Percentiles rank a stretch among this genome's conserved stretches.
Conservation (phyloP, 2,113 vertebrate species). For the Leiothrix lutea region DNA sequence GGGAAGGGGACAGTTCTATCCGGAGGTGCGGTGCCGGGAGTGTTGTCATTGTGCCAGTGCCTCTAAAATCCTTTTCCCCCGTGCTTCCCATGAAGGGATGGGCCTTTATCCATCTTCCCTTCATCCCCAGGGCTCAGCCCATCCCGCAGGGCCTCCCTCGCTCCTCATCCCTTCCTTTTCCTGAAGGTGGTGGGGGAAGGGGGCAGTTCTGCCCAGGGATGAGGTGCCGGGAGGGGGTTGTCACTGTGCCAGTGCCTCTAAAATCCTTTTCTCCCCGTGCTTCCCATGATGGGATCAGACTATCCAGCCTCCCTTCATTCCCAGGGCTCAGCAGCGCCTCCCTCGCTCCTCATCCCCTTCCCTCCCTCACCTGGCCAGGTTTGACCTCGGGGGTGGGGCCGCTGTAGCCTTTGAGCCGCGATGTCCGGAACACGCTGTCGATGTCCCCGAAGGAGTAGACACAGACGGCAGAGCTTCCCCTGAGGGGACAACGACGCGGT, state of each 20-base stretch:
- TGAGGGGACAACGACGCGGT: neutral
- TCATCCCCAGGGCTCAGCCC: neutral
- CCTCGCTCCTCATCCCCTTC: neutral
- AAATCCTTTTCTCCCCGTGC: neutral
- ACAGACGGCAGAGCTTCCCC: conserved; percentile 90
- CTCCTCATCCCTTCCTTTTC: too few relatives aligned
- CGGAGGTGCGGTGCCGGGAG: too few relatives aligned
- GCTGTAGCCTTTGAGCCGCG: conserved; percentile 81
- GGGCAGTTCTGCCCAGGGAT: too few relatives aligned
- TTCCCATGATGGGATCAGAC: fast-evolving
- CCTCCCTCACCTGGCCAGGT: conserved; percentile 82
- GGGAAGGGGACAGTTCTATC: too few relatives aligned
- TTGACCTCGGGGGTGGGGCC: conserved; percentile 72
- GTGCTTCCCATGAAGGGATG: fast-evolving
- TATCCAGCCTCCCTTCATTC: neutral
- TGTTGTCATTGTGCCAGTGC: fast-evolving
- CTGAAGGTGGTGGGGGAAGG: too few relatives aligned
- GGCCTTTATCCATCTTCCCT: neutral
- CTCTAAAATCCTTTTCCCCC: neutral
- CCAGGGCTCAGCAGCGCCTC: neutral
- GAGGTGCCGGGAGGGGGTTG: too few relatives aligned
- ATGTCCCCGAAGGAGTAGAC: conserved; percentile 84
- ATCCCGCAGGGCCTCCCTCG: neutral
- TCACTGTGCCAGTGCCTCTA: fast-evolving
- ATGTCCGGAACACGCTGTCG: conserved; percentile 80